Conservation (phyloP, 2,797 vertebrate genomes). For the Onychomys torridus region DNA sequence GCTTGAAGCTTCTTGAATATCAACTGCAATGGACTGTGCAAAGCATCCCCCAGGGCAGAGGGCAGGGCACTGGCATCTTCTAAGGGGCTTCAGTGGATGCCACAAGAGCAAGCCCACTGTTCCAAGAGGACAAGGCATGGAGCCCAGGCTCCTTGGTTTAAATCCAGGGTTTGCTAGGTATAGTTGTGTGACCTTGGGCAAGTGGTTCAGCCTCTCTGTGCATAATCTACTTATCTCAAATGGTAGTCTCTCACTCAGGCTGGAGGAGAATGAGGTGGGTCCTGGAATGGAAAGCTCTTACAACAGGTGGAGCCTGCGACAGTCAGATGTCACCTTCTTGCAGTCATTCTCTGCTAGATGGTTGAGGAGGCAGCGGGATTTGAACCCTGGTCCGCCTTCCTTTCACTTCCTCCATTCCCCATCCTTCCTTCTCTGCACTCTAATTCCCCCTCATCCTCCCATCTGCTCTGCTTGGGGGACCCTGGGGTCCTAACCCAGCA, state of each 20-base stretch:
- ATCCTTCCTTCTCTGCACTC: too few species aligned
- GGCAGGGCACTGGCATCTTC: background rate
- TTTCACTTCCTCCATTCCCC: background rate
- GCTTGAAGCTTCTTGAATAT: background rate
- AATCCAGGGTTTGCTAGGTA: background rate
- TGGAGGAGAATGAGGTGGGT: background rate
- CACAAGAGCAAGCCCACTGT: fast-evolving
- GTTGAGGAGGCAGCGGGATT: background rate
- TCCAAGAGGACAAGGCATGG: too few species aligned
- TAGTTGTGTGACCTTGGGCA: background rate
- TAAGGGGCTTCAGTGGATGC: too few species aligned
- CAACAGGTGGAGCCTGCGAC: background rate
- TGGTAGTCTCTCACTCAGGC: background rate
- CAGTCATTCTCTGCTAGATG: background rate
- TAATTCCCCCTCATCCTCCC: background rate
- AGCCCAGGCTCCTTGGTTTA: background rate
- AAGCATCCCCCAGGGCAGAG: background rate
- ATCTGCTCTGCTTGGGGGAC: background rate
- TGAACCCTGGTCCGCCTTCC: background rate
- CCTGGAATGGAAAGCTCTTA: fast-evolving
- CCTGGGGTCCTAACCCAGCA: background rate
- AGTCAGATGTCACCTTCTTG: fast-evolving
- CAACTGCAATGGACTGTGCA: background rate
- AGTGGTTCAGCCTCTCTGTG: background rate
- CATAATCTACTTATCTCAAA: background rate